Evolutionary conservation across 2,797 vertebrate species (phyloP), one percentile per base, ranked within the genome.

Genomic region (Oreochromis mossambicus): DNA sequence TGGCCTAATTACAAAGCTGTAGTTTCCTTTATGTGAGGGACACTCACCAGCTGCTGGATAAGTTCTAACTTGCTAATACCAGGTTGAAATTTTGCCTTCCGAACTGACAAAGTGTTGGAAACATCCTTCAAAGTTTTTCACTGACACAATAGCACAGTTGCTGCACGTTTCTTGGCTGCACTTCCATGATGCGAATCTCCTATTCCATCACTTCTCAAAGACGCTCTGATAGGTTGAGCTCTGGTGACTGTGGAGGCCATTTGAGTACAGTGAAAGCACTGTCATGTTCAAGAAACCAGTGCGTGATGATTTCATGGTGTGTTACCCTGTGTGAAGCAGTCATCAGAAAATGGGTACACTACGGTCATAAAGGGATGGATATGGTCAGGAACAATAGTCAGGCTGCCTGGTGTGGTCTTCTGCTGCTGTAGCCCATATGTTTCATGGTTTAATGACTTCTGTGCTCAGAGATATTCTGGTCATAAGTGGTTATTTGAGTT

Each of bases 301-400:
- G 11, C 0, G 11, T 54, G 52, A 54, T 54, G 21, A 54, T 4
- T 54, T 24, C 52, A 56, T 26, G 24, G 0, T 36, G 36, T 9
- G 9, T 38, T 38, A 38, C 10, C 2, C 38, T 38, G 10, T 10
- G 11, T 38, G 7, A 38, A 56, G 55, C 55, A 55, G 21, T 55
- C 52, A 14, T 55, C 52, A 55, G 21, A 55, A 55, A 55, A 55
- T 26, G 52, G 21, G 21, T 55, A 0, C 52, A 55, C 52, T 55
- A 3, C 29, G 55, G 14, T 56, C 26, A 56, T 56, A 56, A 29
- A 29, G 14, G 55, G 55, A 29, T 32, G 55, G 54, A 32, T 56
- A 56, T 32, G 14, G 0, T 56, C 55, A 56, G 2, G 55, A 56
- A 56, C 55, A 56, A 17, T 56, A 56, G 8, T 32, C 14, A 56